Base-by-base conservation (phyloP, 1,140 invertebrate genomes). In the Triops longicaudatus region DNA sequence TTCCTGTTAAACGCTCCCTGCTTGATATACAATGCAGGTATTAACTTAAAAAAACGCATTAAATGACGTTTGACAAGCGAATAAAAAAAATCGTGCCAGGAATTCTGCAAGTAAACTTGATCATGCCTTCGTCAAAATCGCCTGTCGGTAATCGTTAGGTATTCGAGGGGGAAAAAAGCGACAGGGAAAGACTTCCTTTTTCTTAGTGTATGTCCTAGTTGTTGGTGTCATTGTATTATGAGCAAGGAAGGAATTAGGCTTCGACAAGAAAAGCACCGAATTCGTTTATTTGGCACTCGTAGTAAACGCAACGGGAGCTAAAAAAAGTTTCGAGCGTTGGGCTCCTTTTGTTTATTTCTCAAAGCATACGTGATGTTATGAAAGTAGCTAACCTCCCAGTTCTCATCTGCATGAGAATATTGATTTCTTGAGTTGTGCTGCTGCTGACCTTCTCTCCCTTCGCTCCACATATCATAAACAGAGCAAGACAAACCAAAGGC, bases 351-450 rank as follows among this genome's bases (percentile, higher is more conserved):
- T 63, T 63, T 63, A 63, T 63, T 63, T 63, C 50, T 63, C 14
- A 63, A 63, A 22, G 50, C 50, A 63, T 63, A 63, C 50, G 50
- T 63, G 50, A 63, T 63, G 50, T 63, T 63, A 63, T 63, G 50
- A 63, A 63, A 63, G 50, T 63, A 63, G 50, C 50, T 22, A 22
- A 17, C 50, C n/a, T 63, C 50, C 50, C 17, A 63, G 50, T 22
- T 63, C 22, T 22, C 50, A 63, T 63, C 50, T 63, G 22, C 50
- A 63, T 63, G 50, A 63, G 50, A 63, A 63, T 63, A 63, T 63
- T 63, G 50, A 63, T 63, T 63, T 63, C 50, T 63, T 17, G 50
- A 22, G 50, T 63, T 17, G 22, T 63, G 50, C n/a, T 0, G 50
- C 50, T 63, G 50, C 50, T 63, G 50, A 63, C 50, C 50, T 63